Evolutionary conservation across 2,797 vertebrate genomes (phyloP).

Genomic region (Poecilia gillii): DNA sequence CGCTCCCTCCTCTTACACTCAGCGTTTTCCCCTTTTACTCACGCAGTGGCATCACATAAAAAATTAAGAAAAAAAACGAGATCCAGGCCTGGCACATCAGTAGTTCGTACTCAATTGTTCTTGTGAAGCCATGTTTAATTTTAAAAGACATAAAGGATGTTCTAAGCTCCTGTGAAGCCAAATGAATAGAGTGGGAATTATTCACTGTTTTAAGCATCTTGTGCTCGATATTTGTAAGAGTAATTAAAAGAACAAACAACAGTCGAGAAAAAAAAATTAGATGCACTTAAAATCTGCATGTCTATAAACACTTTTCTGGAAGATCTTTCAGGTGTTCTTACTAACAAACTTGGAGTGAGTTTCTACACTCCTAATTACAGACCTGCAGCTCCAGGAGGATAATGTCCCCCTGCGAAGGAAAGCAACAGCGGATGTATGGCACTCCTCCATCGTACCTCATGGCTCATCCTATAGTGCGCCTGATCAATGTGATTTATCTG

Average conservation of each 20-base stretch:
- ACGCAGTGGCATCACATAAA: background rate
- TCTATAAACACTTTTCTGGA: slow-evolving; percentile 55
- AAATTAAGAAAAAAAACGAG: background rate
- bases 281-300: slow-evolving; percentile 27
- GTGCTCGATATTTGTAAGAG: background rate
- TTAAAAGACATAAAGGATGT: background rate
- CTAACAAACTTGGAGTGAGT: slow-evolving; percentile 57
- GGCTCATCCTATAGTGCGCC: slow-evolving; percentile 64
- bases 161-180: background rate
- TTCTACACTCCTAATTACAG: slow-evolving; percentile 70
- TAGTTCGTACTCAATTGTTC: background rate
- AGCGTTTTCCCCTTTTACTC: background rate
- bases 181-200: background rate
- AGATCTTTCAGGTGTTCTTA: slow-evolving; percentile 47
- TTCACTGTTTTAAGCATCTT: background rate
- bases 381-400: slow-evolving; percentile 59
- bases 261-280: slow-evolving; percentile 21
- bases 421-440: slow-evolving; percentile 75
- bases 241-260: slow-evolving; percentile 21
- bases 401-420: slow-evolving; percentile 64
- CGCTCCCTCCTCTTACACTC: slow-evolving; percentile 7
- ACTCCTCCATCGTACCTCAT: slow-evolving; percentile 70
- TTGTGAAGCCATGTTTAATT: background rate
- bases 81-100: background rate
- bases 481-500: slow-evolving; percentile 76